These are phyloP conservation scores for Mnemiopsis leidyi DNA, from an alignment of 37 sponge, comb jelly and placozoan genomes.

Conservation along the genomic window DNA sequence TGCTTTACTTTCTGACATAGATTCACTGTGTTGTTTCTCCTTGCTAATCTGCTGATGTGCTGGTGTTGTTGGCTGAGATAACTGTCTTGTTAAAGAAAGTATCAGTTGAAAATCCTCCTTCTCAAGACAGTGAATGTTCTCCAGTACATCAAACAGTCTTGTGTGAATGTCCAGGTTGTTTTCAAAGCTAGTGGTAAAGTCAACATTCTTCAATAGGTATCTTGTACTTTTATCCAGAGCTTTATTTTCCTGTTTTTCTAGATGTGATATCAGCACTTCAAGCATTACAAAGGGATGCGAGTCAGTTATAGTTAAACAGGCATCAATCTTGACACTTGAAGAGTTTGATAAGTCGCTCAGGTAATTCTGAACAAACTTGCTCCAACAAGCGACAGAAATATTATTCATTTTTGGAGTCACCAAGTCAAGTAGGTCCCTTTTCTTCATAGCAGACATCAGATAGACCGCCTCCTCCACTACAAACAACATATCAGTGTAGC, in stretches of 20 bases:
- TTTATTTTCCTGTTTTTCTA: background rate
- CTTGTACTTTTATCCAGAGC: background rate
- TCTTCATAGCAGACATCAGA: background rate
- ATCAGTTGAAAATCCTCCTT: background rate
- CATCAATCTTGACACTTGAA: background rate
- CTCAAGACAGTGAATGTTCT: background rate
- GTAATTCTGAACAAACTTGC: background rate
- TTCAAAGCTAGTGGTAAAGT: background rate
- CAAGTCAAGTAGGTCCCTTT: background rate
- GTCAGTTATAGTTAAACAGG: background rate
- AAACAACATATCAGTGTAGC: background rate
- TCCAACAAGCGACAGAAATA: background rate
- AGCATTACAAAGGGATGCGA: background rate
- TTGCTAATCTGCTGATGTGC: background rate
- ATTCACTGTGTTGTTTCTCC: background rate
- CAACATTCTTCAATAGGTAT: background rate
- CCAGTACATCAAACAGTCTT: background rate
- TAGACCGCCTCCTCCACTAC: background rate
- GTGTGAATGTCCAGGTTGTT: background rate
- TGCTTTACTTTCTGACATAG: background rate
- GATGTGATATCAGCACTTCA: background rate
- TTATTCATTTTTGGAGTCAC: background rate
- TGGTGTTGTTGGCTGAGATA: background rate
- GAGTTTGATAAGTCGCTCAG: background rate
- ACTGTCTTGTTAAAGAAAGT: background rate